Evolutionary conservation across 2,888 invertebrate species (phyloP), one percentile per base, ranked within the genome.

Genomic region (Adineta ricciae): DNA sequence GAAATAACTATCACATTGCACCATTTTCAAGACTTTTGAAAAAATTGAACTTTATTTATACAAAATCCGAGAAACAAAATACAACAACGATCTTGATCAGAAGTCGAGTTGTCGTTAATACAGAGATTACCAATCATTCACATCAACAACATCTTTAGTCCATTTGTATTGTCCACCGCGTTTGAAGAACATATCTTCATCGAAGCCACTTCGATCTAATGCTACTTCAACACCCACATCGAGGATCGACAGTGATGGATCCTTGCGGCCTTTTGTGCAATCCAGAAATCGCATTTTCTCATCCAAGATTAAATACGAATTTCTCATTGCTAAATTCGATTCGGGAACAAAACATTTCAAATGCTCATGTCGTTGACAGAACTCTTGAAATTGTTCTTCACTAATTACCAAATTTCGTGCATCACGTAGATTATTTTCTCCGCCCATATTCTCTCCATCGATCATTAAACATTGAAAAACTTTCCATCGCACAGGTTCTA

Each of bases 231-330:
- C 92, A 5, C 92, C 92, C 11, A 92, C 90, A 87, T 92, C 92
- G 72, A 92, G 87, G 84, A 92, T 89, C 0, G 92, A 92, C 86
- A 88, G 89, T 3, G 92, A 91, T 4, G 92, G 92, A 56, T 88
- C 88, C 88, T 92, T 92, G 0, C 88, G 87, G 19, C 91, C 92
- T 72, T 88, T 88, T 1, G 89, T 90, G 56, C 88, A 88, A 87
- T 92, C 91, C 83, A 92, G 88, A 88, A 92, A 92, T 84, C 92
- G 87, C 92, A 92, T 92, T 88, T 87, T 91, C 90, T 92, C 92
- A 86, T 92, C 92, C 84, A 92, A 88, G 86, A 92, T 92, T 46
- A 92, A 87, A 87, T 92, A 92, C 9, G 91, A 91, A 86, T 92
- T 91, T 87, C 91, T 91, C 92, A 92, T 92, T 86, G 88, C 86